Base-by-base conservation (phyloP, 1,140 invertebrate genomes). In the Mercenaria mercenaria region DNA sequence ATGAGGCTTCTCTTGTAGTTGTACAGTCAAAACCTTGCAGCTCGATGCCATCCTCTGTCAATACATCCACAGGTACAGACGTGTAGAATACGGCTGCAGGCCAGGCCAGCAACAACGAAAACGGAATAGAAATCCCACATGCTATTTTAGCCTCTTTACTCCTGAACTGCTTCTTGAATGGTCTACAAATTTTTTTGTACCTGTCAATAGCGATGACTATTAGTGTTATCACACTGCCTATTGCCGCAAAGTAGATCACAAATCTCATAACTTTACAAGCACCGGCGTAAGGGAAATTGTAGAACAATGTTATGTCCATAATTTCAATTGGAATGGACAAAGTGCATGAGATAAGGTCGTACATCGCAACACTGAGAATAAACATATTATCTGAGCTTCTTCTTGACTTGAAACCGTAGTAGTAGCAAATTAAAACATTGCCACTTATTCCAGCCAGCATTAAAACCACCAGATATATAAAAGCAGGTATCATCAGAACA, bases 291-390 rank as follows among this genome's bases (percentile, higher is more conserved):
- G 59, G 56, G 72, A 92, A 94, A 47, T 74, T 90, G 82, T 82
- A 91, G 2, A 90, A 90, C 20, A 82, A 91, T 15, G 89, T 26
- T 15, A 92, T 29, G 64, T 93, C 92, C 1, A 92, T 23, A 10
- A 93, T 90, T 83, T 94, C 93, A 47, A 92, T 87, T 0, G 93
- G 93, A 41, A 94, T 89, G 0, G 90, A 83, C 13, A 93, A 3
- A 26, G 41, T 15, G 61, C 92, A 93, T 37, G 56, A 86, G 11
- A 92, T 56, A 0, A 93, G 41, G 76, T 94, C 93, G 43, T 91
- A 90, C 23, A 91, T 47, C 6, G 93, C 91, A 50, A 94, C 82
- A 20, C 81, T 52, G 18, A 92, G 52, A 80, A 94, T 91, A 88
- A 92, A 94, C 23, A 81, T 13, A 11, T 23, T 47, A 39, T 88